Evolutionary conservation across 1,140 invertebrate genomes (phyloP).

Genomic region (Brachionus asplanchnoidis): DNA sequence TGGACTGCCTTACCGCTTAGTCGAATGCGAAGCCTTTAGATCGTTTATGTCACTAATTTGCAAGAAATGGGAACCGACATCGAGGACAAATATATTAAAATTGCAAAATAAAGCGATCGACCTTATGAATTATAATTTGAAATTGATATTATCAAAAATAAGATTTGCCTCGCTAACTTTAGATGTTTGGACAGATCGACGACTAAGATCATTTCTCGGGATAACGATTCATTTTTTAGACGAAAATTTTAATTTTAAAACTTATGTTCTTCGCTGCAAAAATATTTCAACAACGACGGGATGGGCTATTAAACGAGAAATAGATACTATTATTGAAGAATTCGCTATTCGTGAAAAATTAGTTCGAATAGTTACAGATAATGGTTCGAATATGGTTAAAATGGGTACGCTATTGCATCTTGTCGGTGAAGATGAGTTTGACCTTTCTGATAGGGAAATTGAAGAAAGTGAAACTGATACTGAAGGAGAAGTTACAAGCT

Average conservation of each 20-base stretch:
- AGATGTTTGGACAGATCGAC: neutral
- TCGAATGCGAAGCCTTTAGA: neutral
- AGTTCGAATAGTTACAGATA: neutral
- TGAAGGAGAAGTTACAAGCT: neutral
- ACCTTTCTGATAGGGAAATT: neutral
- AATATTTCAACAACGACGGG: neutral
- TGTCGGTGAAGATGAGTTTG: neutral
- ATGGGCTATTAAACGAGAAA: neutral
- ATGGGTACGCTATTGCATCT: neutral
- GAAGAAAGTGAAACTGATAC: neutral
- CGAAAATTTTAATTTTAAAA: neutral
- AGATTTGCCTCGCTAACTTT: neutral
- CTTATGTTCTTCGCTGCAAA: neutral
- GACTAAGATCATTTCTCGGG: neutral
- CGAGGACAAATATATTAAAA: neutral
- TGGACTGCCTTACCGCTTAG: neutral
- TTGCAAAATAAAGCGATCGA: neutral
- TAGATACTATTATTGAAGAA: neutral
- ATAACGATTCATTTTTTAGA: neutral
- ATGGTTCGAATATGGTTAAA: neutral
- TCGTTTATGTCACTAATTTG: neutral
- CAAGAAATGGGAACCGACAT: neutral
- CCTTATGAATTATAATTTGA: neutral
- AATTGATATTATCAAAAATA: neutral
- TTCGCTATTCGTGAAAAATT: neutral